Evolutionary conservation across 2,888 invertebrate genomes (phyloP).

Genomic region (Baccha elongata): DNA sequence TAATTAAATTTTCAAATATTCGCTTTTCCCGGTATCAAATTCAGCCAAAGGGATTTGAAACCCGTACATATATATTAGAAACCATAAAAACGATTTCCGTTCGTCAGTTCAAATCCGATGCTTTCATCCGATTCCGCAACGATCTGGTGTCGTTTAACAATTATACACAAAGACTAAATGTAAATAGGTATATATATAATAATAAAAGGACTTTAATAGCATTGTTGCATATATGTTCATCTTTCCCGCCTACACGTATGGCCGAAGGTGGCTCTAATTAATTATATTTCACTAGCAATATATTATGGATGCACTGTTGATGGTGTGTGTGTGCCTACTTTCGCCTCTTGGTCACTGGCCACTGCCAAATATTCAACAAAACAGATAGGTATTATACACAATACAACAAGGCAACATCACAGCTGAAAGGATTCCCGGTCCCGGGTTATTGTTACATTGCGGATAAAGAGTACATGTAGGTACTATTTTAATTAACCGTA

Average conservation of each 20-base stretch:
- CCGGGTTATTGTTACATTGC: slow-evolving; percentile 59
- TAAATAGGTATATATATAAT: slow-evolving; percentile 6
- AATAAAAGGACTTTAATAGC: slow-evolving; percentile 12
- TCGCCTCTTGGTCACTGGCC: background rate
- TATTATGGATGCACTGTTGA: background rate
- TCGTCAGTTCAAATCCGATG: background rate
- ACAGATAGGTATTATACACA: slow-evolving; percentile 19
- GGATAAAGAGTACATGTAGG: slow-evolving; percentile 59
- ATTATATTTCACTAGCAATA: slow-evolving; percentile 59
- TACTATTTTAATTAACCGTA: slow-evolving; percentile 68
- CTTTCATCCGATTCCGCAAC: slow-evolving; percentile 8
- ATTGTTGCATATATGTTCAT: slow-evolving; percentile 19
- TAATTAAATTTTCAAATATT: slow-evolving; percentile 51
- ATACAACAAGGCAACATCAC: slow-evolving; percentile 3
- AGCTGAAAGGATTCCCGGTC: slow-evolving; percentile 53
- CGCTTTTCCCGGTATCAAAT: slow-evolving; percentile 55
- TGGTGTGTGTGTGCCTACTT: background rate
- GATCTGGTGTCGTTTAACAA: slow-evolving; percentile 25
- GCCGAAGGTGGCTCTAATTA: slow-evolving; percentile 50
- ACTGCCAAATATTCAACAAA: slow-evolving; percentile 17
- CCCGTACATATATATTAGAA: slow-evolving; percentile 18
- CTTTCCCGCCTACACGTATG: background rate
- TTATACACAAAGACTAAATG: background rate
- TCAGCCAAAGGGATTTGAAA: slow-evolving; percentile 35
- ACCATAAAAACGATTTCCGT: slow-evolving; percentile 51